A percentile compares a stretch with the other conserved stretches of the same genome.
These are phyloP conservation scores for Dasysyrphus tricinctus DNA, from an alignment of 2,888 invertebrate species.

Conservation along the genomic window DNA sequence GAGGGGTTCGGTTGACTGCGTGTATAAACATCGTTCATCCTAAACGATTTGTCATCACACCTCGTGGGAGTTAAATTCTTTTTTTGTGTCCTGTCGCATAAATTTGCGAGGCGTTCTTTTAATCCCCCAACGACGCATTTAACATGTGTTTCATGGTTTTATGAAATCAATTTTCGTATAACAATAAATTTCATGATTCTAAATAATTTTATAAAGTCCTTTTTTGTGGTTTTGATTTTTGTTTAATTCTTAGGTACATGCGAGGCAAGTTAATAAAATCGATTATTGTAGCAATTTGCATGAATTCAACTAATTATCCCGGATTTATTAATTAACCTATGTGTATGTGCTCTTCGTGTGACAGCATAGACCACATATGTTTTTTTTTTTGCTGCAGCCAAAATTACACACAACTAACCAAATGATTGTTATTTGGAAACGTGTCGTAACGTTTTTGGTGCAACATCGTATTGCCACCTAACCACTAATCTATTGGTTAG, in stretches of 20 bases:
- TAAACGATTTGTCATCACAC: constrained; percentile 58
- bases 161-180: constrained; percentile 52
- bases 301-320: too few species aligned
- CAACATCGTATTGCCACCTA: constrained; percentile 39
- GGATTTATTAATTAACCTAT: constrained; percentile 71
- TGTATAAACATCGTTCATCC: constrained; percentile 26
- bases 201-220: constrained; percentile 4
- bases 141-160: constrained; percentile 51
- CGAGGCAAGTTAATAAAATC: constrained; percentile 50
- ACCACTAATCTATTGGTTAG: constrained; percentile 66
- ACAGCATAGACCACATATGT: constrained; percentile 50
- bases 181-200: constrained; percentile 50
- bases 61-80: constrained; percentile 24
- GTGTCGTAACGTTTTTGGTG: constrained; percentile 58
- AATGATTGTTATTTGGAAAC: constrained; percentile 49
- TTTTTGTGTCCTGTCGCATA: constrained; percentile 3
- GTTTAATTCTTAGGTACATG: background rate
- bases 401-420: constrained; percentile 56
- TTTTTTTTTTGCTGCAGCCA: constrained; percentile 43
- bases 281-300: too few species aligned
- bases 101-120: constrained; percentile 1
- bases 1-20: background rate
- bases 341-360: constrained; percentile 27
- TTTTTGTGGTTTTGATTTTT: background rate
- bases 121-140: constrained; percentile 12